Evolutionary conservation across 2,888 invertebrate species (phyloP), one percentile per base, ranked within the genome.

Genomic region (Cosmorhoe ocellata): DNA sequence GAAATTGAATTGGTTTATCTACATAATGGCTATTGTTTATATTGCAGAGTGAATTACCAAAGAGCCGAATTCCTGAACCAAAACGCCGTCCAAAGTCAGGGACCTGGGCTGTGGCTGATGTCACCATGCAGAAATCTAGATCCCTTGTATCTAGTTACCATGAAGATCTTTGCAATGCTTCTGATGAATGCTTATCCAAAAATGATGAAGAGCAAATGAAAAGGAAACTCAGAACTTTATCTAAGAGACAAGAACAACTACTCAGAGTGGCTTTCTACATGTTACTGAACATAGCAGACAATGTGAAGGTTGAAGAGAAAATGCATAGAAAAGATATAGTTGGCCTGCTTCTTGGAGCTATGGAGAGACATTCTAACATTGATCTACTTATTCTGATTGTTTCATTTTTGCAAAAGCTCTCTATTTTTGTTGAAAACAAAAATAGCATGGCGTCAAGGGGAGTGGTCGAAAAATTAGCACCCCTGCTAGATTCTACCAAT

Each of bases 321-420:
- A 99, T 99, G 97, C 94, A 97, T 22, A 96, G 97, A 69, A 96
- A 98, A 80, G 97, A 96, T 71, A 94, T 99, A 59, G 95, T 98
- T 2, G 95, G 95, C 30, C 93, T 98, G 85, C 91, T 99, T 30
- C 93, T 97, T 37, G 96, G 96, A 71, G 95, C 96, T 7, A 91
- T 99, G 77, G 98, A 98, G 69, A 92, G 99, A 57, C 95, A 96
- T 66, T 85, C 91, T 10, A 97, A 97, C 79, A 94, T 94, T 58
- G 98, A 99, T 81, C 91, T 99, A 22, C 91, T 98, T 33, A 95
- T 97, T 71, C 91, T 99, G 48, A 96, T 97, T 41, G 94, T 98
- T 12, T 97, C 97, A 14, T 99, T 99, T 83, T 91, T 99, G 37
- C 97, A 98, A 83, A 99, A 99, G 79, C 90, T 99, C 12, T 98